Conservation (phyloP, 2,113 vertebrate species). For the Glaucomys volans region DNA sequence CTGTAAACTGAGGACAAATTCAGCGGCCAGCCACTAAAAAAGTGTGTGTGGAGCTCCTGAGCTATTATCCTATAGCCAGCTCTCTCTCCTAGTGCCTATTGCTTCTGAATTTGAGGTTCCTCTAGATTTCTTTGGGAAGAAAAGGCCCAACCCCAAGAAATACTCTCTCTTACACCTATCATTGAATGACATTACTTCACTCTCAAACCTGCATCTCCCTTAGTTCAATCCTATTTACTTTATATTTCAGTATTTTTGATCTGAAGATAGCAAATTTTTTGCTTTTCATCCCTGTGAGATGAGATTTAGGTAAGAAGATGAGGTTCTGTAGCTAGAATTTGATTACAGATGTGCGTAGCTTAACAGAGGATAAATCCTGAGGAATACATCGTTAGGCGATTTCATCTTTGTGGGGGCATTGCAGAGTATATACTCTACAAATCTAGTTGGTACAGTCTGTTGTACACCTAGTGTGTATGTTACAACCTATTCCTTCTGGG, state of each 20-base stretch:
- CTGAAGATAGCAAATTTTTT: neutral
- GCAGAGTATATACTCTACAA: neutral
- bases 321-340: neutral
- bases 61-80: neutral
- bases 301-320: neutral
- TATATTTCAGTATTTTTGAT: neutral
- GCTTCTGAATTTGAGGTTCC: neutral
- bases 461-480: neutral
- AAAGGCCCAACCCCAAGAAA: neutral
- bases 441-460: neutral
- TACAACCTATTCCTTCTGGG: neutral
- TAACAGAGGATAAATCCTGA: neutral
- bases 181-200: neutral
- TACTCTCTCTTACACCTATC: neutral
- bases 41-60: neutral
- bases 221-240: neutral
- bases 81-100: neutral
- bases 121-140: neutral
- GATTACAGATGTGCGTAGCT: neutral
- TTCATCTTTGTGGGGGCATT: neutral
- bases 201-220: neutral
- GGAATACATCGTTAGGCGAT: neutral
- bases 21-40: neutral
- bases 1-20: neutral
- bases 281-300: neutral